These are phyloP conservation scores for Drosophila histrio DNA, from an alignment of 2,888 invertebrate genomes.

Conservation along the genomic window DNA sequence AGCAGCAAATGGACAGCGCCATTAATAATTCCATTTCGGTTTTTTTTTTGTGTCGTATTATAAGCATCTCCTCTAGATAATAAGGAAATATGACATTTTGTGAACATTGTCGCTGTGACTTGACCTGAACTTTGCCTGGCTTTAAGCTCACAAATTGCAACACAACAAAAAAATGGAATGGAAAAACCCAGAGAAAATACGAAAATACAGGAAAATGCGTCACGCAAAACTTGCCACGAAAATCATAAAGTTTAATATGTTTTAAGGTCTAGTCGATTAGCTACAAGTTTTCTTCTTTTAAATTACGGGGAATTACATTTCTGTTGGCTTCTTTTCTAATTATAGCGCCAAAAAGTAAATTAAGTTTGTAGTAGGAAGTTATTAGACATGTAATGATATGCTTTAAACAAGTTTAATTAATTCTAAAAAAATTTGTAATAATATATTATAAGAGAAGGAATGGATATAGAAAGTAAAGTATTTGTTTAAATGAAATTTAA, in stretches of 20 bases:
- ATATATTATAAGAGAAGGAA: no score
- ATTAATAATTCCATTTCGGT: constrained; percentile 76
- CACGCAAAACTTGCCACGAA: constrained; percentile 13
- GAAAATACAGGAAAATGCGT: constrained; percentile 18
- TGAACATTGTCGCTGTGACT: constrained; percentile 26
- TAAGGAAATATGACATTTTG: constrained; percentile 74
- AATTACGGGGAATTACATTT: constrained; percentile 1
- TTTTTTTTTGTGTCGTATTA: constrained; percentile 41
- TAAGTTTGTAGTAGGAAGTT: neutral
- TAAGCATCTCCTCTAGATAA: constrained; percentile 56
- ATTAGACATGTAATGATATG: neutral
- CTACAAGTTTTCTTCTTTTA: constrained; percentile 1
- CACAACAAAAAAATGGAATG: constrained; percentile 26
- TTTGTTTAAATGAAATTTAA: no score
- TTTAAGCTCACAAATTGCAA: constrained; percentile 48
- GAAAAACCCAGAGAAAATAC: neutral
- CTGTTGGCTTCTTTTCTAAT: neutral
- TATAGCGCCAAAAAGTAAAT: neutral
- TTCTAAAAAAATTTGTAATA: neutral
- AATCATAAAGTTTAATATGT: constrained; percentile 45
- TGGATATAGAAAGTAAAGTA: no score
- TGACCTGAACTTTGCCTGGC: constrained; percentile 24
- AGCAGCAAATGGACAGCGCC: constrained; percentile 78
- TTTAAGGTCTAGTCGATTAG: constrained; percentile 29
- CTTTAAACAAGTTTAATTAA: neutral